Base-by-base conservation (phyloP, 2,113 vertebrate genomes). In the Glaucomys volans region DNA sequence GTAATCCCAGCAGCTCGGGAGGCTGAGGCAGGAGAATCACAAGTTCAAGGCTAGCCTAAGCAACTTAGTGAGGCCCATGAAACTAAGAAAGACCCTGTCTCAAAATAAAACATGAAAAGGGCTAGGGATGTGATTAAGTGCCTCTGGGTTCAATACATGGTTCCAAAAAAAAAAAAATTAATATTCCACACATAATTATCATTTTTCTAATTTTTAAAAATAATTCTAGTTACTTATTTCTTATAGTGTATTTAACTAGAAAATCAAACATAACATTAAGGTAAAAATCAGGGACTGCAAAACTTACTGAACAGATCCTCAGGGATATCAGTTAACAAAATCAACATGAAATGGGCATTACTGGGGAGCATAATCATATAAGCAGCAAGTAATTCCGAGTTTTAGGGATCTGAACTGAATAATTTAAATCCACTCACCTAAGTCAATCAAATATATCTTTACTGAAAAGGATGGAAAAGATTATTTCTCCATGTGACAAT, bases 151-250 rank as follows among this genome's bases (percentile, higher is more conserved):
- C 54, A 57, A 57, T 57, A 18, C 54, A 18, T 20, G 20, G 54
- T 57, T 22, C 54, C 20, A 57, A 57, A 57, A 57, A 57, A 57
- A 82, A 82, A 94, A 93, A 77, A 22, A 71, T 35, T 71, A 92
- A 54, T 71, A 66, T 16, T 87, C 82, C 44, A 81, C 89, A 85
- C 87, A 35, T 22, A 83, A 18, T 64, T 37, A 67, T 35, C 14
- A n/a, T 57, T 79, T 79, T 50, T 62, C 35, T n/a, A n/a, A n/a
- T n/a, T n/a, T n/a, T n/a, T n/a, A n/a, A n/a, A 3, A 71, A 3
- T 87, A 72, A 90, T 90, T 95, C 80, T 83, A 79, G 26, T 64
- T 87, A 67, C 22, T 67, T 26, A 83, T 71, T 32, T n/a, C 66
- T 81, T 88, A 90, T 42, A 44, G 16, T n/a, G 16, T 2, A 37